Evolutionary conservation across 2,797 vertebrate species (phyloP), one percentile per base, ranked within the genome.

Genomic region (Chrysocyon brachyurus): DNA sequence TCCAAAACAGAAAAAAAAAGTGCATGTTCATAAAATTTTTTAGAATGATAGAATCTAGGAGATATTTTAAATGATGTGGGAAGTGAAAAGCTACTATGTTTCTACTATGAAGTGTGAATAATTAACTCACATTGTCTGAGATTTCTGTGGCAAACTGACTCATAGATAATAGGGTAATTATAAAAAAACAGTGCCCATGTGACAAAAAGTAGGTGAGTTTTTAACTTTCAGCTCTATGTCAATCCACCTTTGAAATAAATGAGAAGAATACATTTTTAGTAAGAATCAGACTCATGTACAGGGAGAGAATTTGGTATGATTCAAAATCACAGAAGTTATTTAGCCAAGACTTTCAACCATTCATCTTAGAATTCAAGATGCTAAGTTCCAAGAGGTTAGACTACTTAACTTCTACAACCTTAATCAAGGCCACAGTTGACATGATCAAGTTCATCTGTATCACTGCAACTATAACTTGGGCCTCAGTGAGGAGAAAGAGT

Each of bases 101-200:
- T 97, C 94, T 97, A 96, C 59, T 97, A 94, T 90, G 61, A 98
- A 98, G 98, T 96, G 86, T 96, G 97, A 98, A 64, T 98, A 98
- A 98, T 98, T 98, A 97, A 97, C 70, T 98, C 95, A 94, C 56
- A 96, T 97, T 93, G 98, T 93, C 97, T 97, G 97, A 98, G 98
- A 98, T 98, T 98, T 98, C 88, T 97, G 88, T 87, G 97, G 96
- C 83, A 91, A 98, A 98, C 86, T 97, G 94, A 97, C 85, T 98
- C 97, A 97, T 98, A 98, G 98, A 98, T 98, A 97, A 98, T 79
- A 92, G 81, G 12, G 19, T 87, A 96, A 97, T 83, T 97, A 98
- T 96, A 94, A 97, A 87, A 91, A 98, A 92, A n/a, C 52, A 97
- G 85, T 56, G 83, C 97, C 97, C 97, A 93, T 93, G 14, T 94